These are phyloP conservation scores for Tipula lateralis DNA, from an alignment of 2,888 invertebrate species.

Conservation along the genomic window DNA sequence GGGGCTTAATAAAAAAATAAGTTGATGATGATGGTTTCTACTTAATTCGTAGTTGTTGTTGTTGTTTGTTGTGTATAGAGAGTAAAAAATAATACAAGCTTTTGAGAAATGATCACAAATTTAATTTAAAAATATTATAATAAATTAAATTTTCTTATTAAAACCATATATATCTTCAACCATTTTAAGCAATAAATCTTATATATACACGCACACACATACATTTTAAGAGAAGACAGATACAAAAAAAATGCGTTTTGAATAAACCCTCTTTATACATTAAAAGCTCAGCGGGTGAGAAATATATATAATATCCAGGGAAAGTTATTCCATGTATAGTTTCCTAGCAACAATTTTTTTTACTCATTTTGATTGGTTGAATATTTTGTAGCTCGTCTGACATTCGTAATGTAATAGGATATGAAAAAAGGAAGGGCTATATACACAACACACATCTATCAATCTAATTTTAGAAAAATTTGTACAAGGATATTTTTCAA, in stretches of 20 bases:
- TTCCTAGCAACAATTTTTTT: conserved; percentile 1
- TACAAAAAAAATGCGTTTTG: neutral
- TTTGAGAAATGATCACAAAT: conserved; percentile 1
- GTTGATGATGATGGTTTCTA: conserved; percentile 24
- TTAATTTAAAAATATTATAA: conserved; percentile 4
- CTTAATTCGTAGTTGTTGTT: neutral
- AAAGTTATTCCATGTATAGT: conserved; percentile 3
- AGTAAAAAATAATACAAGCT: neutral
- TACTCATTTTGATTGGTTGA: neutral
- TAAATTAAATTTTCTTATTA: neutral
- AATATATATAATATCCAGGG: neutral
- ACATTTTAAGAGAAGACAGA: neutral
- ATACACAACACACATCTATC: neutral
- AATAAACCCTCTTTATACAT: conserved; percentile 1
- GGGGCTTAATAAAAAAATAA: neutral
- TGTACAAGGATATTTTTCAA: neutral
- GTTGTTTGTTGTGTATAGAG: neutral
- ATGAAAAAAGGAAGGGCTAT: neutral
- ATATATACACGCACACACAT: neutral
- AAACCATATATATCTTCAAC: neutral
- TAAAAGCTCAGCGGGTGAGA: neutral
- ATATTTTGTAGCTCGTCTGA: neutral
- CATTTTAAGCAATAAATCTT: conserved; percentile 24
- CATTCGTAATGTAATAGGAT: neutral
- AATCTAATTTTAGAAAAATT: neutral